Conservation (phyloP, 2,888 invertebrate genomes). For the Epicampocera succincta region DNA sequence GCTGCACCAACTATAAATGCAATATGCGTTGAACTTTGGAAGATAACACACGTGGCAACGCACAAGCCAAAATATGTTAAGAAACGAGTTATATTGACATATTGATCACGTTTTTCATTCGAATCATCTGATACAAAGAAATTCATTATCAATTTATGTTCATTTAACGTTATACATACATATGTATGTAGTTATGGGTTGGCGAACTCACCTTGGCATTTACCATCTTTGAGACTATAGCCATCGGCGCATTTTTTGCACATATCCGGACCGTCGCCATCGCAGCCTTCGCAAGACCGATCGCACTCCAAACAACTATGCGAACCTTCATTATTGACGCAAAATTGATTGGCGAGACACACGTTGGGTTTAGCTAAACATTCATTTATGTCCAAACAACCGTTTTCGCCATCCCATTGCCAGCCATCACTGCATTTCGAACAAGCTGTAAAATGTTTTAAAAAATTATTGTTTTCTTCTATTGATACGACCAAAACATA, state of each 20-base stretch:
- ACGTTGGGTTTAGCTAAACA: constrained; percentile 84
- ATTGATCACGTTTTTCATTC: constrained; percentile 83
- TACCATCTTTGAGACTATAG: constrained; percentile 87
- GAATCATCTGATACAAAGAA: constrained; percentile 80
- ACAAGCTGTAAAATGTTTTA: constrained; percentile 78
- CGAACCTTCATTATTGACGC: constrained; percentile 93
- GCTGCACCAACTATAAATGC: constrained; percentile 90
- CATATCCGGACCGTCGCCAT: constrained; percentile 95
- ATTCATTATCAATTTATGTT: background rate
- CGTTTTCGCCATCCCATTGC: constrained; percentile 87
- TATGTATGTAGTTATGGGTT: background rate
- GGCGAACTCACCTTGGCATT: constrained; percentile 87
- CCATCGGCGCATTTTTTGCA: constrained; percentile 91
- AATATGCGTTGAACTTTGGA: constrained; percentile 89
- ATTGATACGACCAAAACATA: no score
- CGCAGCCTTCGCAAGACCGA: constrained; percentile 90
- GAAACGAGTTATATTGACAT: constrained; percentile 87
- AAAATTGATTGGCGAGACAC: constrained; percentile 88
- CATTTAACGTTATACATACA: background rate
- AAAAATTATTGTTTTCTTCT: no score
- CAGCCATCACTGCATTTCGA: constrained; percentile 87
- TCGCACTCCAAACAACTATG: constrained; percentile 91
- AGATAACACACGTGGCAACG: constrained; percentile 91
- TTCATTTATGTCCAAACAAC: constrained; percentile 93
- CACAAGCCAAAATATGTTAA: constrained; percentile 92